Percentiles rank a stretch among this genome's conserved stretches.
Evolutionary conservation across 23 tunicate species (phyloP).

Genomic region (Botrylloides violaceus): DNA sequence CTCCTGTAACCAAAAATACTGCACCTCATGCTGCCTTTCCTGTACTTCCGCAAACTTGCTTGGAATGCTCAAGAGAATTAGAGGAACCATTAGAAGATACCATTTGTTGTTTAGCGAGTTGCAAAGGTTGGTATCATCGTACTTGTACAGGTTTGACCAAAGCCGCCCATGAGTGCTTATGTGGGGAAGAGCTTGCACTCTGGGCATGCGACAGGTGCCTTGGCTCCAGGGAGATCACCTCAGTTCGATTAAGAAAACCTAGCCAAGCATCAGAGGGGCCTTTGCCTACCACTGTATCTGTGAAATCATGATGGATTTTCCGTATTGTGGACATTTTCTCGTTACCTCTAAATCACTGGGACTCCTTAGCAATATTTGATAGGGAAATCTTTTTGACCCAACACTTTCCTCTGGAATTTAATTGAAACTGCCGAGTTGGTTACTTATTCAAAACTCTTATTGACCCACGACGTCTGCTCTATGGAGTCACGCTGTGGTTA

Average conservation of each 20-base stretch:
- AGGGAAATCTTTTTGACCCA: too few relatives aligned
- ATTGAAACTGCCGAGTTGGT: too few relatives aligned
- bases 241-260: conserved; percentile 37
- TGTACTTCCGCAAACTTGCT: conserved; percentile 44
- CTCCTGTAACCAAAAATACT: not conserved
- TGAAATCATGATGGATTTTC: not conserved
- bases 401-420: too few relatives aligned
- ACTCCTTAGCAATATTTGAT: too few relatives aligned
- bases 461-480: too few relatives aligned
- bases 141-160: conserved; percentile 74
- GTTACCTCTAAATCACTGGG: too few relatives aligned
- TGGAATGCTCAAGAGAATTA: conserved; percentile 35
- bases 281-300: not conserved
- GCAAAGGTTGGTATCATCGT: conserved; percentile 70
- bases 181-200: conserved; percentile 64
- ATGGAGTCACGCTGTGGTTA: too few relatives aligned
- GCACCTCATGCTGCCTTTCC: conserved; percentile 56
- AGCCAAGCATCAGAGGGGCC: not conserved
- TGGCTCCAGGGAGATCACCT: conserved; percentile 52
- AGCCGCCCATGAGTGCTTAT: conserved; percentile 47
- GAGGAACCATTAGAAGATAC: conserved; percentile 31
- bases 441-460: too few relatives aligned
- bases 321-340: too few relatives aligned
- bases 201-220: conserved; percentile 88
- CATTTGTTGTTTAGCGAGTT: conserved; percentile 79